These are phyloP conservation scores for Peromyscus aztecus DNA, from an alignment of 2,797 vertebrate species.

Conservation along the genomic window DNA sequence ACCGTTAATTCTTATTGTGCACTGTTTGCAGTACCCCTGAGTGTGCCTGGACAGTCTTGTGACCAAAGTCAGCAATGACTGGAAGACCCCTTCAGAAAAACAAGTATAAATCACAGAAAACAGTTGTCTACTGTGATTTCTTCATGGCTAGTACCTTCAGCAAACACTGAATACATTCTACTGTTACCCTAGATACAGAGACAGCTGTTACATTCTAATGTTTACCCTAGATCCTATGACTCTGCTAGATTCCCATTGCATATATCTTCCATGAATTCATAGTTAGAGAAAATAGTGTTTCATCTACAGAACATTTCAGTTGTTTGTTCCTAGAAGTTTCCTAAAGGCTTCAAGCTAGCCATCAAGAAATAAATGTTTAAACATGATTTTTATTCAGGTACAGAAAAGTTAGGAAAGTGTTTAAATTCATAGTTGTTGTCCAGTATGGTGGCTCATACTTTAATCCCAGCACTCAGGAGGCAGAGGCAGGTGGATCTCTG, in stretches of 20 bases:
- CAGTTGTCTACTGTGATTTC: background rate
- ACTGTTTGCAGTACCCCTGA: background rate
- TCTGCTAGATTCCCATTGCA: background rate
- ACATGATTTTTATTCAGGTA: constrained; percentile 47
- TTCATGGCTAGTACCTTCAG: background rate
- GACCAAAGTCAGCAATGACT: background rate
- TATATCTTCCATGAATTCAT: constrained; percentile 5
- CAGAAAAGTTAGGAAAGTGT: constrained; percentile 41
- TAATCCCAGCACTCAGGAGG: background rate
- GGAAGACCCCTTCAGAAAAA: background rate
- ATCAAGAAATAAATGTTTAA: constrained; percentile 60
- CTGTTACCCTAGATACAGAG: background rate
- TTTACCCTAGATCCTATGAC: background rate
- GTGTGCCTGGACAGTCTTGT: background rate
- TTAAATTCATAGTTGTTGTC: constrained; percentile 32
- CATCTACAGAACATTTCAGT: constrained; percentile 40
- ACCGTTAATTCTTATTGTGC: background rate
- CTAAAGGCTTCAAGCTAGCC: constrained; percentile 8
- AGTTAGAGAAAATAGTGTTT: constrained; percentile 52
- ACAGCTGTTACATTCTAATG: background rate
- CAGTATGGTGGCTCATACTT: background rate
- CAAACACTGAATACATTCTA: background rate
- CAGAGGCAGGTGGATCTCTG: background rate
- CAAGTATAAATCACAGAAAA: background rate
- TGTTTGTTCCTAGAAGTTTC: constrained; percentile 54